A percentile compares a stretch with the other conserved stretches of the same genome.
Evolutionary conservation across 2,888 invertebrate genomes (phyloP).

Genomic region (Doris montereyensis): DNA sequence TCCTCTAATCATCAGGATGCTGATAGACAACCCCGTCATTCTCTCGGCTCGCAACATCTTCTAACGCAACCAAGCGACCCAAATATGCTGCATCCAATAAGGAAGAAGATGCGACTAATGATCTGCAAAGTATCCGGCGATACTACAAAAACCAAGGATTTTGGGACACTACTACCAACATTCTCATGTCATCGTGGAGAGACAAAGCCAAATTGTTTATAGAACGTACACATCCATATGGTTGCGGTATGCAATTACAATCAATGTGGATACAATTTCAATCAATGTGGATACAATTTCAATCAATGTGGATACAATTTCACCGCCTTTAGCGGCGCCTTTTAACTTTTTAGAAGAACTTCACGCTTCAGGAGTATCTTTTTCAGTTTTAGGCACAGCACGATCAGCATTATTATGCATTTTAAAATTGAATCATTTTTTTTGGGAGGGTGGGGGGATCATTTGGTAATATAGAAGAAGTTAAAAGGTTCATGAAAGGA

Average conservation of each 20-base stretch:
- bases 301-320: background rate
- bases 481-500: constrained; percentile 12
- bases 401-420: background rate
- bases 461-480: background rate
- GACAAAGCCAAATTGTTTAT: background rate
- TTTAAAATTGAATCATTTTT: background rate
- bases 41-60: constrained; percentile 1
- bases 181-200: background rate
- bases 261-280: background rate
- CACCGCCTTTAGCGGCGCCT: background rate
- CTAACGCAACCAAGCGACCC: background rate
- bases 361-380: background rate
- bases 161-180: background rate
- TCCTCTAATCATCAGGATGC: constrained; percentile 12
- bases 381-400: background rate
- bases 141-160: background rate
- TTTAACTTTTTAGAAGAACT: background rate
- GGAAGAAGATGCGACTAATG: background rate
- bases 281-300: background rate
- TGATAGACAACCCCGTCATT: constrained; percentile 21
- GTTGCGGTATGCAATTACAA: background rate
- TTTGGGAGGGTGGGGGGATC: too few relatives aligned
- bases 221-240: background rate
- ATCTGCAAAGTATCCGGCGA: background rate
- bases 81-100: background rate